Percentiles rank a stretch among this genome's conserved stretches.
Conservation (phyloP, 2,888 invertebrate genomes). For the Drosophila bunnanda region DNA sequence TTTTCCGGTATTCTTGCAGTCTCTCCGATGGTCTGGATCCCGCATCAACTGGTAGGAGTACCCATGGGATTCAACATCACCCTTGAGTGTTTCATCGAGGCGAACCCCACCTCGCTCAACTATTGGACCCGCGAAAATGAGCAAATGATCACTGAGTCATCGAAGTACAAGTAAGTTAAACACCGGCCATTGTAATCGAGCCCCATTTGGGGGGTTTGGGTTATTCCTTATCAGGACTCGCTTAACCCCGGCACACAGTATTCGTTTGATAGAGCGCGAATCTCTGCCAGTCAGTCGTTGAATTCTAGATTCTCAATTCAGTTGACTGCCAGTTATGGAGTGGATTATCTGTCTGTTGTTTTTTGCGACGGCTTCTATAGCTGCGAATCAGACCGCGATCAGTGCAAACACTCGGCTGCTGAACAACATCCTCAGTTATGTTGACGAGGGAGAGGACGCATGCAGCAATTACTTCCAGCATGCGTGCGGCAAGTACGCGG, state of each 20-base stretch:
- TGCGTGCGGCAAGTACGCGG: slow-evolving; percentile 77
- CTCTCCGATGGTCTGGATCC: slow-evolving; percentile 96
- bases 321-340: slow-evolving; percentile 18
- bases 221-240: slow-evolving; percentile 5
- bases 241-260: not conserved
- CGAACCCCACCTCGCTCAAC: slow-evolving; percentile 95
- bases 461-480: slow-evolving; percentile 76
- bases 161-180: slow-evolving; percentile 89
- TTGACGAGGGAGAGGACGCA: slow-evolving; percentile 50
- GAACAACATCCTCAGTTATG: slow-evolving; percentile 54
- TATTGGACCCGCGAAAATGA: slow-evolving; percentile 95
- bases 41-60: slow-evolving; percentile 94
- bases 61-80: slow-evolving; percentile 93
- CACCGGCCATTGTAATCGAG: not conserved
- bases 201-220: no score
- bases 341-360: slow-evolving; percentile 20
- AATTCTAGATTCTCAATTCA: slow-evolving; percentile 6
- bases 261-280: not conserved
- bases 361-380: not conserved
- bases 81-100: slow-evolving; percentile 95
- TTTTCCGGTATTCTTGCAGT: slow-evolving; percentile 86
- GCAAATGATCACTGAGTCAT: slow-evolving; percentile 94
- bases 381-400: not conserved
- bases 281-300: not conserved
- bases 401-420: slow-evolving; percentile 36